Evolutionary conservation across 1,140 invertebrate species (phyloP).

Genomic region (Himalopsyche phryganea): DNA sequence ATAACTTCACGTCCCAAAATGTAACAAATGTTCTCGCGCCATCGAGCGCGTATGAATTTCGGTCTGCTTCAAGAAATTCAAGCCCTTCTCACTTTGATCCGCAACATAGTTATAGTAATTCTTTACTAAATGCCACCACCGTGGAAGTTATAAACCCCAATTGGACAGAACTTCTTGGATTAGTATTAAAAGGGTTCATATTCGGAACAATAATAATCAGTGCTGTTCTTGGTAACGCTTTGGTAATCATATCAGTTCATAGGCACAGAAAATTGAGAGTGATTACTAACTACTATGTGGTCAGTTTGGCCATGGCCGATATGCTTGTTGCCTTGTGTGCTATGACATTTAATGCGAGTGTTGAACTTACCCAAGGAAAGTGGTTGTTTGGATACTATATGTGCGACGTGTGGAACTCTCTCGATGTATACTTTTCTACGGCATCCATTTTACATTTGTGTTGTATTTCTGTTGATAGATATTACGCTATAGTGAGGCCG

Average conservation of each 20-base stretch:
- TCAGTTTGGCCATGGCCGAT: conserved; percentile 88
- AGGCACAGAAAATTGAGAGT: conserved; percentile 71
- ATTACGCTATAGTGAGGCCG: conserved; percentile 85
- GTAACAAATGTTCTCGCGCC: conserved; percentile 9
- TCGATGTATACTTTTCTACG: conserved; percentile 94
- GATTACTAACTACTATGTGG: conserved; percentile 94
- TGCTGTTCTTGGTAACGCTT: conserved; percentile 81
- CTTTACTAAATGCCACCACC: conserved; percentile 21
- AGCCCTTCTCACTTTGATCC: conserved; percentile 17
- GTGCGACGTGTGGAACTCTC: conserved; percentile 92
- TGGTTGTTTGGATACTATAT: conserved; percentile 88
- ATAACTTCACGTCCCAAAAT: conserved; percentile 10
- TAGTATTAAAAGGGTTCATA: conserved; percentile 69
- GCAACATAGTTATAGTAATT: conserved; percentile 17
- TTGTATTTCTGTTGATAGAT: conserved; percentile 91
- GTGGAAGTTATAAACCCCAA: conserved; percentile 34
- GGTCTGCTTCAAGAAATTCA: conserved; percentile 11
- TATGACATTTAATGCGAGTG: conserved; percentile 93
- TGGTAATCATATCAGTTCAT: conserved; percentile 78
- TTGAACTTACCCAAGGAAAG: conserved; percentile 68
- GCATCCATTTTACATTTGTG: conserved; percentile 92
- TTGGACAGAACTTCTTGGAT: conserved; percentile 53
- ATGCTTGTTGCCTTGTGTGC: conserved; percentile 87
- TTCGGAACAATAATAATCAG: conserved; percentile 81
- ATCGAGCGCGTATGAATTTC: conserved; percentile 20